These are phyloP conservation scores for Goniozus legneri DNA, from an alignment of 1,140 invertebrate species.

Conservation along the genomic window DNA sequence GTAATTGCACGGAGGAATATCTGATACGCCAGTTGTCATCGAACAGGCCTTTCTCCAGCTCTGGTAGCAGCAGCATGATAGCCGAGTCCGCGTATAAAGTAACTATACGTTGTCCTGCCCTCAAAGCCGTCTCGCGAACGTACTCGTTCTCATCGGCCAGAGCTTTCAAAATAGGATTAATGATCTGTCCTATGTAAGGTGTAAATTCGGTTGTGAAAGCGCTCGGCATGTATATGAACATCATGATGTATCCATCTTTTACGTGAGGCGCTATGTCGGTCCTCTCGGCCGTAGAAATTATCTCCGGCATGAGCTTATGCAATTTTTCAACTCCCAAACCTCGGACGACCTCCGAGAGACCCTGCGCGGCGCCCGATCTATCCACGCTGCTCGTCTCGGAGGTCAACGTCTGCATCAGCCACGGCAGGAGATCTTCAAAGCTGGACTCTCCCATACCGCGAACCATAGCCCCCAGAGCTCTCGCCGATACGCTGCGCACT, in stretches of 20 bases:
- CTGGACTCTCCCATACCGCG: slow-evolving; percentile 92
- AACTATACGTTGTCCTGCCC: slow-evolving; percentile 95
- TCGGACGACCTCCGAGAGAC: slow-evolving; percentile 89
- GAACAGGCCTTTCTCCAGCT: slow-evolving; percentile 90
- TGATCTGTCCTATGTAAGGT: slow-evolving; percentile 94
- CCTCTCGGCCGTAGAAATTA: slow-evolving; percentile 91
- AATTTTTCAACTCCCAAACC: slow-evolving; percentile 93
- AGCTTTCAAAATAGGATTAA: slow-evolving; percentile 96
- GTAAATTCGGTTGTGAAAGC: slow-evolving; percentile 95
- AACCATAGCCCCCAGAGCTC: slow-evolving; percentile 96
- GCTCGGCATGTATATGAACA: slow-evolving; percentile 99
- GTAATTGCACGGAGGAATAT: slow-evolving; percentile 90
- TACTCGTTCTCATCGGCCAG: slow-evolving; percentile 99
- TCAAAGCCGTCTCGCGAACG: slow-evolving; percentile 93
- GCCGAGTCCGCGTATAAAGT: slow-evolving; percentile 95
- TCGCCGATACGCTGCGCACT: slow-evolving; percentile 87
- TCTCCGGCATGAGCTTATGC: slow-evolving; percentile 96
- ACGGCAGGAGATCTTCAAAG: slow-evolving; percentile 93
- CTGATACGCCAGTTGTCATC: slow-evolving; percentile 98
- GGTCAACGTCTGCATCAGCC: slow-evolving; percentile 98
- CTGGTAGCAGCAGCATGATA: slow-evolving; percentile 87
- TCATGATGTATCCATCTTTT: slow-evolving; percentile 99
- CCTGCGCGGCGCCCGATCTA: slow-evolving; percentile 96
- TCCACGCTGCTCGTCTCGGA: slow-evolving; percentile 95
- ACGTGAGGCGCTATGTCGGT: slow-evolving; percentile 95